Percentiles rank a stretch among this genome's conserved stretches.
These are phyloP conservation scores for Actinemys pallida DNA, from an alignment of 2,113 vertebrate species.

Conservation along the genomic window DNA sequence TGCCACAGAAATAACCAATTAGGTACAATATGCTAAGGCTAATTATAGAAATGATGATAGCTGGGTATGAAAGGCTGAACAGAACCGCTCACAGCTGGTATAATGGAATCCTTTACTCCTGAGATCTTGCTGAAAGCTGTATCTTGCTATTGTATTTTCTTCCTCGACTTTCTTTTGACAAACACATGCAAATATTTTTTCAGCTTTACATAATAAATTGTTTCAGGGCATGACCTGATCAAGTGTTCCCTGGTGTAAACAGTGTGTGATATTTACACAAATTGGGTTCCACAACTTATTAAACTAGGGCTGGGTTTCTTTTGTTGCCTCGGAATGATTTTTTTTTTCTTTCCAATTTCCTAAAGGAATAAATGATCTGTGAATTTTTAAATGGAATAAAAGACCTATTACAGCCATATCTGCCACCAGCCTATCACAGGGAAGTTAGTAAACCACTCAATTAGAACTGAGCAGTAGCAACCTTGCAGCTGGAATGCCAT, in stretches of 20 bases:
- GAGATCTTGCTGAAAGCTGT: background rate
- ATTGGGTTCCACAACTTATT: accelerated
- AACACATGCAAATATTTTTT: background rate
- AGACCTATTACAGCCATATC: background rate
- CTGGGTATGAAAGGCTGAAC: constrained; percentile 42
- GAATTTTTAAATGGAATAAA: background rate
- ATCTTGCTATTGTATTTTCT: constrained; percentile 17
- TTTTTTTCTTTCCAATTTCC: background rate
- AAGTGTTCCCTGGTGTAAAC: accelerated
- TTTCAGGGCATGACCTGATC: background rate
- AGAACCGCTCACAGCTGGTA: constrained; percentile 18
- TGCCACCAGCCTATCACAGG: background rate
- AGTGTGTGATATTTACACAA: background rate
- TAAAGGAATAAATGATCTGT: background rate
- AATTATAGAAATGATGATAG: constrained; percentile 55
- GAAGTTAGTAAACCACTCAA: constrained; percentile 11
- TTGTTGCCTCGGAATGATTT: background rate
- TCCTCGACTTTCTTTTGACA: background rate
- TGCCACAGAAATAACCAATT: constrained; percentile 65
- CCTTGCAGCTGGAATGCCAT: background rate
- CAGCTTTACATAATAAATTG: background rate
- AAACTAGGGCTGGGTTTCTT: background rate
- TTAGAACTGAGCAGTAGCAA: background rate
- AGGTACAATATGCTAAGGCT: constrained; percentile 6
- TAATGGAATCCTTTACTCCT: background rate